Percentiles rank a stretch among this genome's conserved stretches.
These are phyloP conservation scores for Adela reaumurella DNA, from an alignment of 2,888 invertebrate genomes.

Conservation along the genomic window DNA sequence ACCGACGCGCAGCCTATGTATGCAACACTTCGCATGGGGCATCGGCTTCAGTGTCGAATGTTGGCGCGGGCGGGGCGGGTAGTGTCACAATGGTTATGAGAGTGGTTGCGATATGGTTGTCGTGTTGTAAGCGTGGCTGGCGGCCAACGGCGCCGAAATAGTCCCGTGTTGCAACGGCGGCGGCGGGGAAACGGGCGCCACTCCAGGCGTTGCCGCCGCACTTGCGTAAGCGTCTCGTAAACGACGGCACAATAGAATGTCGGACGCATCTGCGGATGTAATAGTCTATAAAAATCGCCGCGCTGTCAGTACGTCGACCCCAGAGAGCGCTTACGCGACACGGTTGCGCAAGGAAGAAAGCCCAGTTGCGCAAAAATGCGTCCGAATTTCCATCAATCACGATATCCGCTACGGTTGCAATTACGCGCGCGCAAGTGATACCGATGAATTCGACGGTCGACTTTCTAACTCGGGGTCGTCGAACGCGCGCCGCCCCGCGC, in stretches of 20 bases:
- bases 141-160: constrained; percentile 50
- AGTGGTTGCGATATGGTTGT: constrained; percentile 51
- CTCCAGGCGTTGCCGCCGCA: constrained; percentile 21
- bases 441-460: constrained; percentile 33
- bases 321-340: constrained; percentile 28
- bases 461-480: constrained; percentile 56
- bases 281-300: neutral
- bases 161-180: constrained; percentile 50
- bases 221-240: constrained; percentile 25
- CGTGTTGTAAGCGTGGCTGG: constrained; percentile 53
- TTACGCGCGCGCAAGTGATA: constrained; percentile 44
- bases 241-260: neutral
- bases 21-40: too few relatives aligned
- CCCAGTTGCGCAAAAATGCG: constrained; percentile 46
- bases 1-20: too few relatives aligned
- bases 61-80: too few relatives aligned
- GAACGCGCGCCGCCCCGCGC: constrained; percentile 28
- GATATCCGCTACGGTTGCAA: constrained; percentile 43
- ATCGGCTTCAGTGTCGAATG: too few relatives aligned
- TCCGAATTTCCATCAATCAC: constrained; percentile 37
- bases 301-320: constrained; percentile 34
- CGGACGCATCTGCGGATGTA: neutral
- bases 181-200: constrained; percentile 46
- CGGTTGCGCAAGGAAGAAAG: constrained; percentile 53
- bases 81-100: constrained; percentile 51